phyloP scores from a whole-genome alignment of 2,888 invertebrate species.

The Agrochola macilenta region DNA sequence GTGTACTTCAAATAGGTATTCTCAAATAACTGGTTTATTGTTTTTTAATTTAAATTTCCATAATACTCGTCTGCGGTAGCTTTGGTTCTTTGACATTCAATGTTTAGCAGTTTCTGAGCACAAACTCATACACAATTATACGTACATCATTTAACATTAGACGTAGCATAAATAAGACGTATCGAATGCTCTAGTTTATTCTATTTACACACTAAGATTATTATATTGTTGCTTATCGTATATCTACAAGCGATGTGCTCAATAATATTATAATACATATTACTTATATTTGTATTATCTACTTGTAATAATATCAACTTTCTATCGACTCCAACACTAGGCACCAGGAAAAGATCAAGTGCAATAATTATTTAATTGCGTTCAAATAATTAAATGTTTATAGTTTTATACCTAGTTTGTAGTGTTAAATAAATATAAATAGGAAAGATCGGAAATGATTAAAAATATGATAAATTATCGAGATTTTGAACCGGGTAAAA shows the following conservation, averaged over 20 bases:
- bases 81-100: not conserved
- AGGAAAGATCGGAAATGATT: not conserved
- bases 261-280: conserved; percentile 34
- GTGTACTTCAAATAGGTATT: not conserved
- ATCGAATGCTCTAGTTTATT: conserved; percentile 23
- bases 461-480: not conserved
- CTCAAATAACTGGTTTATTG: not conserved
- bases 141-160: not conserved
- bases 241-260: conserved; percentile 12
- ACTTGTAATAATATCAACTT: conserved; percentile 17
- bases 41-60: not conserved
- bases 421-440: not conserved
- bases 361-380: not conserved
- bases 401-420: not conserved
- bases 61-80: not conserved
- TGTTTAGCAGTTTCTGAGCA: not conserved
- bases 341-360: conserved; percentile 11
- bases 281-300: not conserved
- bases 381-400: not conserved
- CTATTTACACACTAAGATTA: conserved; percentile 4
- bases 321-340: conserved; percentile 2
- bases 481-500: not conserved
- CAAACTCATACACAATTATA: not conserved
- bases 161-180: not conserved
- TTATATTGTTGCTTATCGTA: conserved; percentile 3